These are phyloP conservation scores for Danio rerio DNA, from an alignment of 2,113 vertebrate genomes.

Conservation along the genomic window GRCz12tu NC_133196.1:46955501-46956000, in stretches of 20 bases:
- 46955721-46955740: not conserved
- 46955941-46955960: not conserved
- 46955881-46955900: not conserved
- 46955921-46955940: not conserved
- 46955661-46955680: no score
- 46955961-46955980: not conserved
- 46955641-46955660: no score
- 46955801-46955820: constrained; percentile 72
- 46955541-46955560: no score
- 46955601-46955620: no score
- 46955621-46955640: no score
- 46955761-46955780: constrained; percentile 61
- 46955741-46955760: not conserved
- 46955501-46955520: no score
- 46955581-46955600: no score
- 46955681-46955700: not conserved
- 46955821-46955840: constrained; percentile 67
- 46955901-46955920: not conserved
- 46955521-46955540: no score
- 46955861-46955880: not conserved
- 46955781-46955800: constrained; percentile 73
- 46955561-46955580: no score
- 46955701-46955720: not conserved
- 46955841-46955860: constrained; percentile 51
- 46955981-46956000: not conserved